Evolutionary conservation across 2,797 vertebrate species (phyloP).

Genomic region (Margarornis squamiger): DNA sequence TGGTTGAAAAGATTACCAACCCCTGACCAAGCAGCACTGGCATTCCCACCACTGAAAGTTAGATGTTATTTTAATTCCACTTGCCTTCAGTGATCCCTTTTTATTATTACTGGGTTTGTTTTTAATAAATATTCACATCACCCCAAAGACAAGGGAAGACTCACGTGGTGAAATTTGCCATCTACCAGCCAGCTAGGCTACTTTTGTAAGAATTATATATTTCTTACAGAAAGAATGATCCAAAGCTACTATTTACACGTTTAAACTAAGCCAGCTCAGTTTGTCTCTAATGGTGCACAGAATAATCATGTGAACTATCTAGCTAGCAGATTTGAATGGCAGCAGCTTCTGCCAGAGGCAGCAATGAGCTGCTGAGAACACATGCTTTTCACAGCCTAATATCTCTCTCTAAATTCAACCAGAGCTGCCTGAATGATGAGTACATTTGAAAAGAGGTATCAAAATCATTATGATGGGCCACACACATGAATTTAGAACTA

Average conservation of each 20-base stretch:
- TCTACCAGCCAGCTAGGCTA: background rate
- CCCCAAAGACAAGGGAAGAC: background rate
- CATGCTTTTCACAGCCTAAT: conserved; percentile 1
- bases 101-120: background rate
- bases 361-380: background rate
- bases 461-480: background rate
- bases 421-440: background rate
- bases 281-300: background rate
- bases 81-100: background rate
- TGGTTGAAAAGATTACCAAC: background rate
- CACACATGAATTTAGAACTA: background rate
- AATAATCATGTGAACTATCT: background rate
- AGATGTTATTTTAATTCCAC: background rate
- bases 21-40: background rate
- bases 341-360: conserved; percentile 36
- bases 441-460: background rate
- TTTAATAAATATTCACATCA: background rate
- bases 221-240: background rate
- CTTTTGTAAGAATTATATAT: background rate
- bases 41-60: background rate
- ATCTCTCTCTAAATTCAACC: background rate
- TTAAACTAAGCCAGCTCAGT: background rate
- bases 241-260: background rate
- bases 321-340: background rate
- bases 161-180: background rate